These are phyloP conservation scores for Chaetogeoica ovagalla DNA, from an alignment of 2,888 invertebrate genomes.

Conservation along the genomic window DNA sequence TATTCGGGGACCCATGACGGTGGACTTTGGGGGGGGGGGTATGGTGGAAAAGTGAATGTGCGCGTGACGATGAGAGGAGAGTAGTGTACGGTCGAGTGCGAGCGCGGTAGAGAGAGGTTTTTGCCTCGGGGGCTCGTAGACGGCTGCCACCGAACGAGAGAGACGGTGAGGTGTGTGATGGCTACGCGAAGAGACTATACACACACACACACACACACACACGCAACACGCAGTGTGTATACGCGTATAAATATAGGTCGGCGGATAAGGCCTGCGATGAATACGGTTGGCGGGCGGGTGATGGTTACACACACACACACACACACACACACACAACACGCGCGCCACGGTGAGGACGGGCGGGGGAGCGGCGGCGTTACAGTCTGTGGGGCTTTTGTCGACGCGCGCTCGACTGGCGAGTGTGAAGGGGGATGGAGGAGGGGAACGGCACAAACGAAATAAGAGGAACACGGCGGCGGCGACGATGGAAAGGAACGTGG, in stretches of 20 bases:
- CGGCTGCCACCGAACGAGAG: conserved; percentile 21
- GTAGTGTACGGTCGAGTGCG: neutral
- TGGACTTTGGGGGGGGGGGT: neutral
- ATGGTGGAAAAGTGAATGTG: conserved; percentile 15
- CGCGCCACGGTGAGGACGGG: neutral
- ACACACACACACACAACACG: conserved; percentile 11
- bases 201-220: neutral
- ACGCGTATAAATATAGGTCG: conserved; percentile 31
- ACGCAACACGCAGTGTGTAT: neutral
- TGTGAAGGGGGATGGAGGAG: conserved; percentile 57
- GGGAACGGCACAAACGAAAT: conserved; percentile 47
- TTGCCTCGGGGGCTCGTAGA: conserved; percentile 40
- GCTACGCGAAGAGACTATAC: conserved; percentile 47
- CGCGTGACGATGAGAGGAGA: neutral
- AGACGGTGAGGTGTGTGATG: conserved; percentile 29
- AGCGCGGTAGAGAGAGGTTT: conserved; percentile 22
- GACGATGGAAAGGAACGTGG: conserved; percentile 23
- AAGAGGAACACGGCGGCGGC: conserved; percentile 47
- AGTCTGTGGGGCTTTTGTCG: conserved; percentile 49
- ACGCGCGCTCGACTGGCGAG: conserved; percentile 29
- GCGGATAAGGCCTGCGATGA: conserved; percentile 33
- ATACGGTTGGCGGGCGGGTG: conserved; percentile 4
- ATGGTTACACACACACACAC: conserved; percentile 11
- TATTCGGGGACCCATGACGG: neutral
- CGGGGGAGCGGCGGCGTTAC: conserved; percentile 32